Evolutionary conservation across 53 echinoderm and acorn worm species (phyloP).

Genomic region (Echinarachnius parma): DNA sequence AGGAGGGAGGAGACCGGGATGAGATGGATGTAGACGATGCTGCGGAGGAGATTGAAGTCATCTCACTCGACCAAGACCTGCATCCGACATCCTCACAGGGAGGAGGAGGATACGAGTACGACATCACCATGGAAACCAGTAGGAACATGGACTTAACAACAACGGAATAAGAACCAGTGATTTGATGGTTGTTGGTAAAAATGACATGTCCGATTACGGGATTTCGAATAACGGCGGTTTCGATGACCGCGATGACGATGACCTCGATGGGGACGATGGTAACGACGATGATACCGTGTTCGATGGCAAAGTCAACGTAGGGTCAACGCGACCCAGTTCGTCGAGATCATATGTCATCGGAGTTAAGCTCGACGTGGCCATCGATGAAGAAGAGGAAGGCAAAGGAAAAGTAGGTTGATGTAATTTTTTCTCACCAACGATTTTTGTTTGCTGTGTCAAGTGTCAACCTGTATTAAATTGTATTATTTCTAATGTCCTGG

Average conservation of each 20-base stretch:
- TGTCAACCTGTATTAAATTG: no score
- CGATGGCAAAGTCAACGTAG: not conserved
- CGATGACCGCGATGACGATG: constrained; percentile 17
- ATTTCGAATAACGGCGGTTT: no score
- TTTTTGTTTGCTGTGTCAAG: not conserved
- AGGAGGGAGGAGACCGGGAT: not conserved
- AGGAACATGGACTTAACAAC: not conserved
- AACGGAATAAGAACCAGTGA: no score
- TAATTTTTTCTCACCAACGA: not conserved
- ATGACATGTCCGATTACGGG: no score
- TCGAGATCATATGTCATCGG: constrained; percentile 40
- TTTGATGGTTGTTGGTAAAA: no score
- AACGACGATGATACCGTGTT: not conserved
- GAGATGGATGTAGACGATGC: constrained; percentile 16
- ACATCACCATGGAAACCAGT: not conserved
- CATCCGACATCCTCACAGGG: not conserved
- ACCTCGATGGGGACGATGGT: not conserved
- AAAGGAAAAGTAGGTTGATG: not conserved
- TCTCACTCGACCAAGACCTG: constrained; percentile 18
- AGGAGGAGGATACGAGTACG: not conserved
- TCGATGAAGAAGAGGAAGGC: constrained; percentile 5
- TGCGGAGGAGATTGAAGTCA: constrained; percentile 27
- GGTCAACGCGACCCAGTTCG: constrained; percentile 35
- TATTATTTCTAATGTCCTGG: no score
- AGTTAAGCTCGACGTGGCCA: constrained; percentile 17